A percentile compares a stretch with the other conserved stretches of the same genome.
Conservation (phyloP, 2,113 vertebrate species). For the Telmatochromis brachygnathus region DNA sequence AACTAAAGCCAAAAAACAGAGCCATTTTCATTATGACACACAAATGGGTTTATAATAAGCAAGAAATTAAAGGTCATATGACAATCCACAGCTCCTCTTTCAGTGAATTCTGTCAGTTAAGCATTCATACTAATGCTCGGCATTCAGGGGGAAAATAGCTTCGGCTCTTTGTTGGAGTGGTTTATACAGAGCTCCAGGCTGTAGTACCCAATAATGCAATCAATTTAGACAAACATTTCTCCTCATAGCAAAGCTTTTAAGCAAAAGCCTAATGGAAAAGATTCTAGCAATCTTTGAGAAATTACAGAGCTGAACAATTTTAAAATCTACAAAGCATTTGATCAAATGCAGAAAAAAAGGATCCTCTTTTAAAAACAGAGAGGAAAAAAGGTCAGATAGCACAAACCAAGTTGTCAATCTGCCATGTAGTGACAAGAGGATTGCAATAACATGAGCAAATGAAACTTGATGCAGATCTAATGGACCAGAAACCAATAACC, state of each 20-base stretch:
- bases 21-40: not conserved
- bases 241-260: conserved; percentile 24
- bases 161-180: not conserved
- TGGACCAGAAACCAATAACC: not conserved
- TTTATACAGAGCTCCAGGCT: not conserved
- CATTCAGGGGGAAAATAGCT: not conserved
- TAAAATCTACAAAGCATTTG: not conserved
- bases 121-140: not conserved
- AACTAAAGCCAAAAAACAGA: not conserved
- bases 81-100: not conserved
- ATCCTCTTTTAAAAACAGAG: not conserved
- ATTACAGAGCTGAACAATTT: not conserved
- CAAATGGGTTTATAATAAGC: not conserved
- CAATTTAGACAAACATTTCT: not conserved
- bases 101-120: not conserved
- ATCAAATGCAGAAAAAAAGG: not conserved
- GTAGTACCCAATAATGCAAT: not conserved
- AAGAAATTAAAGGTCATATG: not conserved
- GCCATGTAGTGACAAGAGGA: not conserved
- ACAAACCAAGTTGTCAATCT: not conserved
- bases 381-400: not conserved
- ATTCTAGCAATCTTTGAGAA: not conserved
- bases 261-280: not conserved
- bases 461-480: not conserved
- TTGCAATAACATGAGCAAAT: not conserved